Conservation (phyloP, 2,888 invertebrate genomes). For the Archips crataeganus region DNA sequence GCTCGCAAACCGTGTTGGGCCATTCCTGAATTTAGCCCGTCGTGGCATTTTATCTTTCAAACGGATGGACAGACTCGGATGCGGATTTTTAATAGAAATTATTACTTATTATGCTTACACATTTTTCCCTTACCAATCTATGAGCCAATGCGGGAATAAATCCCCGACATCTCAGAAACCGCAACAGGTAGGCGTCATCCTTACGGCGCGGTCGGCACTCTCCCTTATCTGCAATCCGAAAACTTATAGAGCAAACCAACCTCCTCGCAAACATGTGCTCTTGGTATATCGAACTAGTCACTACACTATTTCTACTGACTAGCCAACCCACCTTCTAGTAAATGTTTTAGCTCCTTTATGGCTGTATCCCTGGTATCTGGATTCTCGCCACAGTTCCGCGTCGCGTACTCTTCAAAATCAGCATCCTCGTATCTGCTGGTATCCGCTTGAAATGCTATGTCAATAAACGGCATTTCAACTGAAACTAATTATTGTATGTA, state of each 20-base stretch:
- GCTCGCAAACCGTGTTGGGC: no score
- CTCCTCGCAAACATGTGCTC: slow-evolving; percentile 27
- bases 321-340: slow-evolving; percentile 72
- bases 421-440: slow-evolving; percentile 75
- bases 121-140: slow-evolving; percentile 64
- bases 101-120: background rate
- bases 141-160: slow-evolving; percentile 76
- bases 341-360: slow-evolving; percentile 69
- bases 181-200: slow-evolving; percentile 75
- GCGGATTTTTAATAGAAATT: background rate
- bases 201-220: slow-evolving; percentile 70
- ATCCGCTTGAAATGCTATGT: slow-evolving; percentile 78
- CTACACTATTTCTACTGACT: slow-evolving; percentile 41
- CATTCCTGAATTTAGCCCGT: no score
- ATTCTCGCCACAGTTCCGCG: slow-evolving; percentile 71
- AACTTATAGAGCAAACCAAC: slow-evolving; percentile 38
- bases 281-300: slow-evolving; percentile 41
- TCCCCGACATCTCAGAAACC: slow-evolving; percentile 75
- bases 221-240: slow-evolving; percentile 64
- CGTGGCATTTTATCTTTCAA: no score
- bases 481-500: background rate
- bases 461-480: slow-evolving; percentile 69
- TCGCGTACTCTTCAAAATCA: slow-evolving; percentile 74
- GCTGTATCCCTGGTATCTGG: slow-evolving; percentile 66
- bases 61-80: no score